Percentiles rank a stretch among this genome's conserved stretches.
phyloP scores from a whole-genome alignment of 2,888 invertebrate species.

The Pelosia muscerda region DNA sequence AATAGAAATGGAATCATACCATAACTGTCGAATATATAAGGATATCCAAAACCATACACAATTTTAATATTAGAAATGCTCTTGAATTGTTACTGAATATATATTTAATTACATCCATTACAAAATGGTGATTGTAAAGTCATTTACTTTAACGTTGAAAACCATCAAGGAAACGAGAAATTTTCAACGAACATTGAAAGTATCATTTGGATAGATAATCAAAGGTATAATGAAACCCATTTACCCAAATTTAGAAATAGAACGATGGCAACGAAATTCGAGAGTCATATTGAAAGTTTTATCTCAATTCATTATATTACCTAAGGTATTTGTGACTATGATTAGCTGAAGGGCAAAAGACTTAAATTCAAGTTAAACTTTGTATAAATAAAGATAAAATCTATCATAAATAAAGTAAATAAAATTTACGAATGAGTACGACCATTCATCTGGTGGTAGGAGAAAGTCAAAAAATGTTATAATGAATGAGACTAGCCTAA shows the following conservation, averaged over 20 bases:
- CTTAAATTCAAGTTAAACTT: not conserved
- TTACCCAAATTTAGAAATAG: conserved; percentile 18
- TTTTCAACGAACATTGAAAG: conserved; percentile 23
- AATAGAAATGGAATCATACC: too few relatives aligned
- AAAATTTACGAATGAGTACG: too few relatives aligned
- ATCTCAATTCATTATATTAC: conserved; percentile 12
- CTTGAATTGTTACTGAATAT: not conserved
- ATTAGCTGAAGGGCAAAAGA: not conserved
- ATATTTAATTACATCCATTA: not conserved
- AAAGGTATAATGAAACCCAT: conserved; percentile 25
- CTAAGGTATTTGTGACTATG: not conserved
- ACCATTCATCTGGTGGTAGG: too few relatives aligned
- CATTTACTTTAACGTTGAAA: conserved; percentile 1
- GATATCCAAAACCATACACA: not conserved
- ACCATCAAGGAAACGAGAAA: not conserved
- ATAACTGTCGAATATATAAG: too few relatives aligned
- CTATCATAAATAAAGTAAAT: not conserved
- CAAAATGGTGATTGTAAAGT: not conserved
- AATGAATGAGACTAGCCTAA: not conserved
- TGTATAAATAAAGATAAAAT: not conserved
- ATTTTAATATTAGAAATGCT: not conserved
- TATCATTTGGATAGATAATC: conserved; percentile 29
- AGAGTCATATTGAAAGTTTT: conserved; percentile 30
- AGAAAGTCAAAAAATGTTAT: not conserved
- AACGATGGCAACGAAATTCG: conserved; percentile 25